A percentile compares a stretch with the other conserved stretches of the same genome.
These are phyloP conservation scores for Parauchenoglanis punctatus DNA, from an alignment of 2,797 vertebrate species.

Conservation along the genomic window DNA sequence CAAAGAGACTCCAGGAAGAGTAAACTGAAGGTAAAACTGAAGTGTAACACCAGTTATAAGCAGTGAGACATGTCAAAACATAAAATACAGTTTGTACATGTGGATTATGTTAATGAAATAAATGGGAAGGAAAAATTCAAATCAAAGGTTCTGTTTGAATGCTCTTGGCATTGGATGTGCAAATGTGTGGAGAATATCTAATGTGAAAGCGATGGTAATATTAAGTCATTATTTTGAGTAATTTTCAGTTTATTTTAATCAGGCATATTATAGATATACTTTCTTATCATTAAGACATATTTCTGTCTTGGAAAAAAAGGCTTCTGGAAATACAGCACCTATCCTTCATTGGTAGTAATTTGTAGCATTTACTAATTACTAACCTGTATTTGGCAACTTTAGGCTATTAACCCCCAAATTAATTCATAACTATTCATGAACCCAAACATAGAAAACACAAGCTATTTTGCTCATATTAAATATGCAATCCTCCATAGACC, in stretches of 20 bases:
- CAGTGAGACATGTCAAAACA: neutral
- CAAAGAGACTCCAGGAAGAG: neutral
- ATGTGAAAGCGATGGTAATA: conserved; percentile 2
- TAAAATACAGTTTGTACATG: neutral
- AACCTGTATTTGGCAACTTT: neutral
- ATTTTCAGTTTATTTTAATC: neutral
- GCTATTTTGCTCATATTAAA: neutral
- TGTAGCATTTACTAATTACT: neutral
- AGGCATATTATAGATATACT: conserved; percentile 8
- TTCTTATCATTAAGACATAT: neutral
- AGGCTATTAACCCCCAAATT: neutral
- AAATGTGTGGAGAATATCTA: neutral
- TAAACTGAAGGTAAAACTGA: neutral
- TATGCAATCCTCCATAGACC: neutral
- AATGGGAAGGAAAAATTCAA: conserved; percentile 2
- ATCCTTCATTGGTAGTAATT: neutral
- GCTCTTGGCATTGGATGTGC: neutral
- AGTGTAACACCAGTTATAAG: neutral
- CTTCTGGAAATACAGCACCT: neutral
- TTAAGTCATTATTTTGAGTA: neutral
- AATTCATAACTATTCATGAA: neutral
- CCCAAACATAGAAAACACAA: neutral
- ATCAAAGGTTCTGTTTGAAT: neutral
- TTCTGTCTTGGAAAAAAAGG: neutral
- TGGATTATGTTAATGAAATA: conserved; percentile 8